A percentile compares a stretch with the other conserved stretches of the same genome.
phyloP scores from a whole-genome alignment of 1,140 invertebrate species.

The Yoshiicerus persimilis region DNA sequence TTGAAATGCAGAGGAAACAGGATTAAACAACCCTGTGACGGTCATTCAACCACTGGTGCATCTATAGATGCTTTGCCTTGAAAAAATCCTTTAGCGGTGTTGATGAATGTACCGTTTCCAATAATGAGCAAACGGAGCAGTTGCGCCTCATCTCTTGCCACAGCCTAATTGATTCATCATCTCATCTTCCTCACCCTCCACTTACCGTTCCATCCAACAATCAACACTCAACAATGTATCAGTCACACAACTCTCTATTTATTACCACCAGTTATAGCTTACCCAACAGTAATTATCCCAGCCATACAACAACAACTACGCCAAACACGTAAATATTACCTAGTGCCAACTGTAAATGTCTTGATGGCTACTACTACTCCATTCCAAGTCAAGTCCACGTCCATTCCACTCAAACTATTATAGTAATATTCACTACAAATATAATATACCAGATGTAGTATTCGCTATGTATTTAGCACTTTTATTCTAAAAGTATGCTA shows the following conservation, averaged over 20 bases:
- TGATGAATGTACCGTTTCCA: conserved; percentile 42
- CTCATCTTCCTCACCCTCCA: conserved; percentile 16
- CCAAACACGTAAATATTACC: too few relatives aligned
- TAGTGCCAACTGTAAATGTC: too few relatives aligned
- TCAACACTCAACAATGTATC: neutral
- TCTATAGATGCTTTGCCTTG: conserved; percentile 17
- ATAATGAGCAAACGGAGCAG: conserved; percentile 40
- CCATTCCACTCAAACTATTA: too few relatives aligned
- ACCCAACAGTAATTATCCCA: too few relatives aligned
- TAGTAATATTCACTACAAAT: too few relatives aligned
- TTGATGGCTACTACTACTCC: too few relatives aligned
- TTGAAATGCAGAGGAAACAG: conserved; percentile 40
- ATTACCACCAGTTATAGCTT: neutral
- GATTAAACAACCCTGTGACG: conserved; percentile 41
- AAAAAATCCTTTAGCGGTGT: conserved; percentile 26
- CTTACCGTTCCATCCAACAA: neutral
- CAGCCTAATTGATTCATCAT: conserved; percentile 26
- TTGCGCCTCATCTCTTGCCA: conserved; percentile 12
- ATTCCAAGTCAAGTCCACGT: too few relatives aligned
- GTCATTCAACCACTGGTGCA: conserved; percentile 44
- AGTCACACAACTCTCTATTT: neutral
- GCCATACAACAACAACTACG: too few relatives aligned
- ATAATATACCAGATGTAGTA: neutral
- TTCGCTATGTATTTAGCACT: neutral
- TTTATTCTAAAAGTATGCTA: neutral